Percentiles rank a stretch among this genome's conserved stretches.
These are phyloP conservation scores for Cuniculus paca DNA, from an alignment of 2,797 vertebrate species.

Conservation along the genomic window DNA sequence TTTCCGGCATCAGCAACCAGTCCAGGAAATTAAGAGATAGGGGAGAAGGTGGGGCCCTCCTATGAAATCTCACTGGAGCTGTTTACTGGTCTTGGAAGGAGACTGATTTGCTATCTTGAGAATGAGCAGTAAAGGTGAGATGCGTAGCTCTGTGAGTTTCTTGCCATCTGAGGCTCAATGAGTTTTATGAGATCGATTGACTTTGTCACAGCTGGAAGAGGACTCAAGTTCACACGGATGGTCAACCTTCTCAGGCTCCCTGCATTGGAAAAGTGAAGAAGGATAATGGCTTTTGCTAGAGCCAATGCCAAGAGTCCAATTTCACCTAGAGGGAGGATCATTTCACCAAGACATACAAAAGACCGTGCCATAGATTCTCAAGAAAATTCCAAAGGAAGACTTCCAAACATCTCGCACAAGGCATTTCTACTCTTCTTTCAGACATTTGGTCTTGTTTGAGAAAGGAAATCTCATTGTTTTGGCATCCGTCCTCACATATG, in stretches of 20 bases:
- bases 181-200: not conserved
- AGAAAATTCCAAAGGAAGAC: slow-evolving; percentile 36
- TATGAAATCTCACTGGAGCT: not conserved
- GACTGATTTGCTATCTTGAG: not conserved
- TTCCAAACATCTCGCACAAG: not conserved
- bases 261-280: not conserved
- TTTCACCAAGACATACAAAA: not conserved
- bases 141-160: not conserved
- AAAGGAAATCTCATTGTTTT: slow-evolving; percentile 37
- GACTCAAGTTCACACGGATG: not conserved
- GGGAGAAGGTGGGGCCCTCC: not conserved
- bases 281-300: not conserved
- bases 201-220: not conserved
- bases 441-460: not conserved
- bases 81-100: not conserved
- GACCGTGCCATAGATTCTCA: not conserved
- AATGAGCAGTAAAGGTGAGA: not conserved
- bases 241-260: not conserved
- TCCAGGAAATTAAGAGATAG: not conserved
- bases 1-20: not conserved
- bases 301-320: not conserved
- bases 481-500: not conserved
- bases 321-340: not conserved
- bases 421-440: not conserved
- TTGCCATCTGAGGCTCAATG: not conserved